These are phyloP conservation scores for Andrena dorsata DNA, from an alignment of 2,888 invertebrate species.

Conservation along the genomic window DNA sequence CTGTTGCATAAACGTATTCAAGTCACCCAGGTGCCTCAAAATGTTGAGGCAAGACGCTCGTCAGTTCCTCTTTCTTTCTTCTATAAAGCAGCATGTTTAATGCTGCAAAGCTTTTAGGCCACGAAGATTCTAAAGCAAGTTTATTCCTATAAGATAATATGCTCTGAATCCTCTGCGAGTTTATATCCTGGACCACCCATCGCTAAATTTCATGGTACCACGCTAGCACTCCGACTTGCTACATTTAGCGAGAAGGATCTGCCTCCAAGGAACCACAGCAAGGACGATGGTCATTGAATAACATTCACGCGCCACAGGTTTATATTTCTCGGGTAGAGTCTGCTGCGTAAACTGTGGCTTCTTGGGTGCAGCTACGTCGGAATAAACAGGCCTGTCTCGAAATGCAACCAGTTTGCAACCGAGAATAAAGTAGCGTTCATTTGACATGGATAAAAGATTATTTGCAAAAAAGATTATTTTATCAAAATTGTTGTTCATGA, in stretches of 20 bases:
- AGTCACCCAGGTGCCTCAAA: background rate
- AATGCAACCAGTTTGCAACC: background rate
- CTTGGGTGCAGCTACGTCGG: slow-evolving; percentile 14
- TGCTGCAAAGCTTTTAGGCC: slow-evolving; percentile 6
- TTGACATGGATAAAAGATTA: background rate
- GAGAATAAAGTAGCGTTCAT: slow-evolving; percentile 21
- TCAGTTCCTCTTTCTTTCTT: background rate
- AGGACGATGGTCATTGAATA: slow-evolving; percentile 10
- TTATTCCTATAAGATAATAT: slow-evolving; percentile 1
- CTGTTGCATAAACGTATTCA: no score
- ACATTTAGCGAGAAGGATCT: slow-evolving; percentile 28
- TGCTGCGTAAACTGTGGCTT: slow-evolving; percentile 6
- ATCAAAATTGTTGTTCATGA: background rate
- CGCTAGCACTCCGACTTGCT: background rate
- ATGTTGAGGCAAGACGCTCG: background rate
- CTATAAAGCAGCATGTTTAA: background rate
- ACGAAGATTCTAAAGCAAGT: background rate
- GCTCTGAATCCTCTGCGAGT: background rate
- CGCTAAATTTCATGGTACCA: background rate
- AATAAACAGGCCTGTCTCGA: slow-evolving; percentile 19
- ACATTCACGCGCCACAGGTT: background rate
- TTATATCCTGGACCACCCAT: background rate
- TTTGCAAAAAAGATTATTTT: background rate
- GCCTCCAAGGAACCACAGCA: background rate
- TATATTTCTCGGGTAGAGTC: background rate